A percentile compares a stretch with the other conserved stretches of the same genome.
These are phyloP conservation scores for Caranx ignobilis DNA, from an alignment of 2,113 vertebrate genomes.

Conservation along the genomic window DNA sequence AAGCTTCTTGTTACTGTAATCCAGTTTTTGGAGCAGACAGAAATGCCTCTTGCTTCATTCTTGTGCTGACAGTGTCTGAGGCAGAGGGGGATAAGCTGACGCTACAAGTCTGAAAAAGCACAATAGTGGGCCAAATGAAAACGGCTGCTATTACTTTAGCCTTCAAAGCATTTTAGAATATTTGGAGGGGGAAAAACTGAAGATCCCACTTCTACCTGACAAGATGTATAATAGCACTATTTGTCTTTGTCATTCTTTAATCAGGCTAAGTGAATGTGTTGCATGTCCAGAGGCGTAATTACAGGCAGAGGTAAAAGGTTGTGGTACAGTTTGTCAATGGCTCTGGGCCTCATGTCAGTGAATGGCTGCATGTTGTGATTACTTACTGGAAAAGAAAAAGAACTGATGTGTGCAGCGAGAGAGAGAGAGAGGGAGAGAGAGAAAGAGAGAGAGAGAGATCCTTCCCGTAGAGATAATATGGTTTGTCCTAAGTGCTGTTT, in stretches of 20 bases:
- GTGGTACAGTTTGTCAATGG: constrained; percentile 61
- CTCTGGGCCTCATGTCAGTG: constrained; percentile 26
- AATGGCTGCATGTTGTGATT: constrained; percentile 55
- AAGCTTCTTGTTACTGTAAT: constrained; percentile 77
- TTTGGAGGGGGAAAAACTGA: background rate
- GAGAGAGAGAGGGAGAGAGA: constrained; percentile 1
- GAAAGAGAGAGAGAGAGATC: constrained; percentile 13
- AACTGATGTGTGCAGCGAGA: constrained; percentile 26
- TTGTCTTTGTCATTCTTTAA: constrained; percentile 56
- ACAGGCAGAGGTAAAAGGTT: constrained; percentile 69
- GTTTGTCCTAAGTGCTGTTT: constrained; percentile 67
- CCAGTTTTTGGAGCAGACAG: constrained; percentile 68
- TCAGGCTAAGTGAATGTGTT: constrained; percentile 65
- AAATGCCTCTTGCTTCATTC: constrained; percentile 60
- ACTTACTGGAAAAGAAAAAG: constrained; percentile 73
- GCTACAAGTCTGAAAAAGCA: constrained; percentile 48
- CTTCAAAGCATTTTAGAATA: constrained; percentile 11
- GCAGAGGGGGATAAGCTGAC: constrained; percentile 64
- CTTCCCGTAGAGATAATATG: constrained; percentile 47
- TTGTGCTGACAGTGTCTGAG: constrained; percentile 61
- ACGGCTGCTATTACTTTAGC: constrained; percentile 3
- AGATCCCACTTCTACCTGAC: constrained; percentile 5
- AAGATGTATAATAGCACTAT: background rate
- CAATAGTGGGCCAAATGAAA: constrained; percentile 28
- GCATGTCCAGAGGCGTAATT: constrained; percentile 56